A percentile compares a stretch with the other conserved stretches of the same genome.
These are phyloP conservation scores for Cassiopea andromeda DNA, from an alignment of 30 jellyfish, hydroid and myxozoan genomes.

Conservation along the genomic window DNA sequence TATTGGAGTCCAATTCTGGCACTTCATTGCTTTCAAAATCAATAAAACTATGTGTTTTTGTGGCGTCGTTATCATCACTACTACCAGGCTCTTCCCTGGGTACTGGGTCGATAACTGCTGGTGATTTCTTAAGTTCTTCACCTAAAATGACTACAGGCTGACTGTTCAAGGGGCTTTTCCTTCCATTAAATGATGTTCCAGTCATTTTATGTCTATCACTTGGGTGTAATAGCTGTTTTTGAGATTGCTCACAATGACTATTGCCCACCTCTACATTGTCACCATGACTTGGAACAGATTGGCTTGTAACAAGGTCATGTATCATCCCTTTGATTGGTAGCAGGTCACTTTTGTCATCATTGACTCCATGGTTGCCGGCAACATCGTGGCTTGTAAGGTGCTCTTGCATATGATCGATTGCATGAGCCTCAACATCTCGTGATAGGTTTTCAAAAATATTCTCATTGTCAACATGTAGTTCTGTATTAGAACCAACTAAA, in stretches of 20 bases:
- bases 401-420: neutral
- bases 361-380: neutral
- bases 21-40: neutral
- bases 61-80: neutral
- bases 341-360: neutral
- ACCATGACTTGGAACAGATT: neutral
- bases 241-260: neutral
- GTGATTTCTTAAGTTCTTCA: neutral
- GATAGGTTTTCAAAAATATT: neutral
- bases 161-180: neutral
- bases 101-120: neutral
- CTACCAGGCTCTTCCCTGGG: neutral
- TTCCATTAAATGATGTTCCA: neutral
- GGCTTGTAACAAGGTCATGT: neutral
- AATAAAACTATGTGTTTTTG: neutral
- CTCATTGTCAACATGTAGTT: neutral
- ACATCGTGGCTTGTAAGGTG: neutral
- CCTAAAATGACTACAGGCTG: neutral
- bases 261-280: neutral
- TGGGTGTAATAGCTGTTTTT: neutral
- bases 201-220: neutral
- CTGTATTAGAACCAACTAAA: neutral
- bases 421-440: neutral
- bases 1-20: neutral
- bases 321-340: neutral